Evolutionary conservation across 2,113 vertebrate genomes (phyloP).

Genomic region (Zonotrichia leucophrys): DNA sequence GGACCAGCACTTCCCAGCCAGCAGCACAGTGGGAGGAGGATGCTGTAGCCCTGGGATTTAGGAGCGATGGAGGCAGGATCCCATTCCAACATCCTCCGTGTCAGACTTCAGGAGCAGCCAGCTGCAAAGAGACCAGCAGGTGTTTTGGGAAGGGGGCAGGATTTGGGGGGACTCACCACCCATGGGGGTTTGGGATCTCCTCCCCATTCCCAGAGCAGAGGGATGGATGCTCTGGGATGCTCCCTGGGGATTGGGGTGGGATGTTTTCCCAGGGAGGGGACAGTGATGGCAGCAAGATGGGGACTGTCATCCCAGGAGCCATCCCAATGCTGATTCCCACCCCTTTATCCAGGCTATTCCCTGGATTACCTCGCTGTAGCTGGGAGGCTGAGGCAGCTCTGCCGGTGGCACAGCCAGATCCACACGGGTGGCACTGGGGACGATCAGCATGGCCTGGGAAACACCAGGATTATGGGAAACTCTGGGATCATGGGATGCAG

Average conservation of each 20-base stretch:
- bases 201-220: background rate
- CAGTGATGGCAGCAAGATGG: background rate
- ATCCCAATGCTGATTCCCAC: accelerated
- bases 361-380: slow-evolving; percentile 40
- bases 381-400: slow-evolving; percentile 30
- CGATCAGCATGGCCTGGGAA: slow-evolving; percentile 51
- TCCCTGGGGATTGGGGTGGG: background rate
- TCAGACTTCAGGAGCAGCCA: background rate
- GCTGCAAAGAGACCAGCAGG: background rate
- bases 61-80: background rate
- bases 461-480: background rate
- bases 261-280: background rate
- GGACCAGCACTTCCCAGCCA: background rate
- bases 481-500: accelerated
- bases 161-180: background rate
- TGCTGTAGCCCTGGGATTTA: background rate
- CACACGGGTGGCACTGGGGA: background rate
- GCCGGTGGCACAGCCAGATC: background rate
- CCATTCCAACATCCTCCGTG: accelerated
- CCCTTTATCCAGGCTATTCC: background rate
- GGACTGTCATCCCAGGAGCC: background rate
- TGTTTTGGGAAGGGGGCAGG: background rate
- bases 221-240: accelerated
- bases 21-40: background rate
- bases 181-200: accelerated